Conservation (phyloP, 2,797 vertebrate species). For the Myripristis murdjan region DNA sequence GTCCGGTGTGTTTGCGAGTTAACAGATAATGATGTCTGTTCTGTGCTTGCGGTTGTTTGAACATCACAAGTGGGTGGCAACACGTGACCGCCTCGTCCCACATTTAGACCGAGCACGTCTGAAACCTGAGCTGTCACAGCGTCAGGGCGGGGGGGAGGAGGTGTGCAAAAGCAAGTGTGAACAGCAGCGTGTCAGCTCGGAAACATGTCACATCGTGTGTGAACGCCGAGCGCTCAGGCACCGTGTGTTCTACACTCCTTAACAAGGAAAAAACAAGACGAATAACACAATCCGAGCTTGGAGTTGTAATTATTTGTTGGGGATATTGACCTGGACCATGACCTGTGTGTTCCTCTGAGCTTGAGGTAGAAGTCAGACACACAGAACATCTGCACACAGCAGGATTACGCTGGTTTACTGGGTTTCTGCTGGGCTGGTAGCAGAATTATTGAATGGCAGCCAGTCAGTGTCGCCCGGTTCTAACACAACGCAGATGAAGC, state of each 20-base stretch:
- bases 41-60: conserved; percentile 10
- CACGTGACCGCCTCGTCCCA: conserved; percentile 24
- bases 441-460: no score
- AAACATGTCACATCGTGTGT: conserved; percentile 32
- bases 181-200: conserved; percentile 29
- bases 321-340: not conserved
- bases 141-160: conserved; percentile 6
- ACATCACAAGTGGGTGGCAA: conserved; percentile 21
- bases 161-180: conserved; percentile 27
- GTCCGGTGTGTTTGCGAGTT: conserved; percentile 37
- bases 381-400: no score
- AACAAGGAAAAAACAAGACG: not conserved
- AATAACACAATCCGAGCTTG: not conserved
- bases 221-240: not conserved
- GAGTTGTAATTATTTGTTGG: not conserved
- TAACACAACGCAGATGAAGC: no score
- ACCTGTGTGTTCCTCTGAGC: no score
- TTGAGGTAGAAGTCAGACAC: no score
- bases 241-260: not conserved
- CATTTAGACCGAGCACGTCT: conserved; percentile 49
- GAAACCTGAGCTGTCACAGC: conserved; percentile 46
- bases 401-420: no score
- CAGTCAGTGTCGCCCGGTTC: no score
- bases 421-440: no score
- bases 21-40: conserved; percentile 10